phyloP scores from a whole-genome alignment of 2,888 invertebrate species.

The Andrena trimmerana region DNA sequence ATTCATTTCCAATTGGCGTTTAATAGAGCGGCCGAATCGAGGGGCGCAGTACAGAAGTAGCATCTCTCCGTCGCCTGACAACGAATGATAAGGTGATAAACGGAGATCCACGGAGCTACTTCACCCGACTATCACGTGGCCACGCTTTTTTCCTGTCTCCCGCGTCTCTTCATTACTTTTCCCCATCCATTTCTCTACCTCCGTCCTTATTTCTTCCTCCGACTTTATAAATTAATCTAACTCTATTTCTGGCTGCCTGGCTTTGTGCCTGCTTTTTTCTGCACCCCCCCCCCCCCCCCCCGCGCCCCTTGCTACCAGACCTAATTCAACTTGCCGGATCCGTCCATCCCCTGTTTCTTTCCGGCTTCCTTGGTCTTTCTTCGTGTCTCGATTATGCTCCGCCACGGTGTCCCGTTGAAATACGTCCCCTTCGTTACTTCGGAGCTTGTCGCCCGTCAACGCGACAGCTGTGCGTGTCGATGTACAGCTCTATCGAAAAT shows the following conservation, averaged over 20 bases:
- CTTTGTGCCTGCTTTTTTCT: slow-evolving; percentile 51
- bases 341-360: slow-evolving; percentile 15
- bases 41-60: slow-evolving; percentile 15
- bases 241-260: slow-evolving; percentile 52
- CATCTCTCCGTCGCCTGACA: background rate
- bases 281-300: too few species aligned
- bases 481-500: background rate
- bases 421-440: slow-evolving; percentile 12
- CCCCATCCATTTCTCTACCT: slow-evolving; percentile 50
- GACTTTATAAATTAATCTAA: slow-evolving; percentile 65
- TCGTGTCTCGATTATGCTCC: slow-evolving; percentile 19
- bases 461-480: background rate
- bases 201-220: slow-evolving; percentile 46
- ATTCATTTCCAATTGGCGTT: background rate
- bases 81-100: slow-evolving; percentile 36
- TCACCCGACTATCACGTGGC: slow-evolving; percentile 8
- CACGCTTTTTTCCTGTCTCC: slow-evolving; percentile 27
- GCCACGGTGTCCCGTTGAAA: slow-evolving; percentile 1
- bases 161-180: slow-evolving; percentile 47
- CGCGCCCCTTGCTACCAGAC: slow-evolving; percentile 21
- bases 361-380: slow-evolving; percentile 10
- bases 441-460: slow-evolving; percentile 6
- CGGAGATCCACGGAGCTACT: slow-evolving; percentile 7
- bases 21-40: background rate
- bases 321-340: slow-evolving; percentile 54